Evolutionary conservation across 2,888 invertebrate species (phyloP).

Genomic region (Cephus rjabovi): DNA sequence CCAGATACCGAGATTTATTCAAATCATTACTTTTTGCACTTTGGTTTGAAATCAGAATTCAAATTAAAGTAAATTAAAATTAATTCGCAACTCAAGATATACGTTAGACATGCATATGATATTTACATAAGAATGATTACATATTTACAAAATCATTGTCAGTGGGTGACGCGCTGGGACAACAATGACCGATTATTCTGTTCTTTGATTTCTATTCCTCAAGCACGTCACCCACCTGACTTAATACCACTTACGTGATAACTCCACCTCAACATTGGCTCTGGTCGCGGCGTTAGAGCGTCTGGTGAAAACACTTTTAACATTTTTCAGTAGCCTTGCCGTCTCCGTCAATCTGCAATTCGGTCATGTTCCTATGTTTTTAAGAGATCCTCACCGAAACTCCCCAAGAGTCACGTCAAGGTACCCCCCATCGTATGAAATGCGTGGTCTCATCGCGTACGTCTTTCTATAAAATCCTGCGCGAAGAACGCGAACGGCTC

Average conservation of each 20-base stretch:
- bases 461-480: neutral
- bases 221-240: slow-evolving; percentile 24
- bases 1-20: no score
- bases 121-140: neutral
- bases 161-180: neutral
- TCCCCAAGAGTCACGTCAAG: neutral
- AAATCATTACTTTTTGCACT: no score
- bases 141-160: neutral
- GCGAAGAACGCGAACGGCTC: neutral
- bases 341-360: slow-evolving; percentile 94
- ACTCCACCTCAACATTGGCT: slow-evolving; percentile 88
- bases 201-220: slow-evolving; percentile 8
- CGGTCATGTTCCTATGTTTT: slow-evolving; percentile 23
- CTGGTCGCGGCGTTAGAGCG: slow-evolving; percentile 78
- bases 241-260: slow-evolving; percentile 86
- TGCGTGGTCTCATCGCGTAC: neutral
- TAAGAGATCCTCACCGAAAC: slow-evolving; percentile 4
- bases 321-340: slow-evolving; percentile 94
- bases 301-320: slow-evolving; percentile 91
- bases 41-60: no score
- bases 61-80: neutral
- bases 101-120: neutral
- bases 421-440: neutral
- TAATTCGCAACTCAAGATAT: neutral
- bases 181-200: neutral